A percentile compares a stretch with the other conserved stretches of the same genome.
Evolutionary conservation across 2,797 vertebrate genomes (phyloP).

Genomic region (Smutsia temminckii): DNA sequence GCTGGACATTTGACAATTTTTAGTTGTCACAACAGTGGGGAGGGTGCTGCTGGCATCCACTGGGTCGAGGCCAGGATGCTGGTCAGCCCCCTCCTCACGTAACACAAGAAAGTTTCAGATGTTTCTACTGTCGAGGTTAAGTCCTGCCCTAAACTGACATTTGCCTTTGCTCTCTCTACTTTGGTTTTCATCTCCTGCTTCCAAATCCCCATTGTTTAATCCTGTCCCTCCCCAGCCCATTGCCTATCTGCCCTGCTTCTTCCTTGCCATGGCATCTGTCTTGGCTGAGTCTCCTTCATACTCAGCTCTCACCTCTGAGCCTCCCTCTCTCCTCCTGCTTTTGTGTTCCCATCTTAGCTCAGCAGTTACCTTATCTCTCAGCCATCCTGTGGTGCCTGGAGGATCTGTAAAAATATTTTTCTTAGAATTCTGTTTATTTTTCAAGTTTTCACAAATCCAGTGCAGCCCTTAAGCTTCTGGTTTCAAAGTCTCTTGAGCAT

Average conservation of each 20-base stretch:
- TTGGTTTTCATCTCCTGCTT: neutral
- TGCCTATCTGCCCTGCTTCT: neutral
- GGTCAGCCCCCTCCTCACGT: fast-evolving
- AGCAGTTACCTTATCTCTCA: neutral
- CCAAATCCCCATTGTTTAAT: neutral
- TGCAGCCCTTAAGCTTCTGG: neutral
- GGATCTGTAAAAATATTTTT: slow-evolving; percentile 39
- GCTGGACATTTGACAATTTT: neutral
- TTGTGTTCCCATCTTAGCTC: neutral
- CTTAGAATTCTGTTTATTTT: slow-evolving; percentile 57
- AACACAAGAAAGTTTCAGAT: neutral
- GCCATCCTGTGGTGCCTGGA: neutral
- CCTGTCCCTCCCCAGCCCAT: neutral
- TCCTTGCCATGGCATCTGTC: fast-evolving
- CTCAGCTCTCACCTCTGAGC: neutral
- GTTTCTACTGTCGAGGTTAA: neutral
- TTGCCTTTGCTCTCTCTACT: neutral
- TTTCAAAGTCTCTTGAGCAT: neutral
- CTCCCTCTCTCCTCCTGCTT: neutral
- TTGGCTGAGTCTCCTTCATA: neutral
- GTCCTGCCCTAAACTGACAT: neutral
- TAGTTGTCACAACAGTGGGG: fast-evolving
- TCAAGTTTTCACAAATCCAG: neutral
- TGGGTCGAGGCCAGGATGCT: neutral
- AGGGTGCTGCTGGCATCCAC: neutral